phyloP scores from a whole-genome alignment of 1,140 invertebrate species.

The Drosophila oshimai region DNA sequence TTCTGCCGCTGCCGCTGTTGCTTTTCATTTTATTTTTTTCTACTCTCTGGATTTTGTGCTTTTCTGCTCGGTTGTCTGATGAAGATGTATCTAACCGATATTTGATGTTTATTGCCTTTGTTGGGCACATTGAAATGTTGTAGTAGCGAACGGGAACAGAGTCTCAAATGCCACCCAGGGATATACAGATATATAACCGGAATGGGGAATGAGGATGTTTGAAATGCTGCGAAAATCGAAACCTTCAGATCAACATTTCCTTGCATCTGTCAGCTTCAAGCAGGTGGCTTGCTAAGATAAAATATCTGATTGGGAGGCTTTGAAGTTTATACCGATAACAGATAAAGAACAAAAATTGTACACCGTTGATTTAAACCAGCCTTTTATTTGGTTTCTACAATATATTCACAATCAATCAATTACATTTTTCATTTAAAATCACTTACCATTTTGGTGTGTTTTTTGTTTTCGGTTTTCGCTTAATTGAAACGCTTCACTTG shows the following conservation, averaged over 20 bases:
- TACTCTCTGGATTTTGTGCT: conserved; percentile 3
- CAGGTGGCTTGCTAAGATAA: neutral
- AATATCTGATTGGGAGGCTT: neutral
- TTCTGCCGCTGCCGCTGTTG: conserved; percentile 26
- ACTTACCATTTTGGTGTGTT: conserved; percentile 62
- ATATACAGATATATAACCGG: conserved; percentile 8
- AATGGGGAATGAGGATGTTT: neutral
- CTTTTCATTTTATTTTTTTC: neutral
- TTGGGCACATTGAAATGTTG: conserved; percentile 65
- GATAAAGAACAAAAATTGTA: no score
- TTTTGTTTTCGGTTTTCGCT: conserved; percentile 2
- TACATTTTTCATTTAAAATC: neutral
- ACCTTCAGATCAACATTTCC: conserved; percentile 54
- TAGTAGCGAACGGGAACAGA: neutral
- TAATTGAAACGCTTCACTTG: conserved; percentile 19
- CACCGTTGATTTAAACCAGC: neutral
- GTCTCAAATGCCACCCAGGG: neutral
- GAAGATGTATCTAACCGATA: conserved; percentile 80
- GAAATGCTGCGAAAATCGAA: conserved; percentile 43
- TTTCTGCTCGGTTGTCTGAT: conserved; percentile 51
- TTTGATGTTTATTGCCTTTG: conserved; percentile 76
- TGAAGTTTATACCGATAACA: neutral
- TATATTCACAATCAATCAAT: no score
- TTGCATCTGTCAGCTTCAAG: conserved; percentile 10
- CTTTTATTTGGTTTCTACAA: neutral